Evolutionary conservation across 1,140 invertebrate genomes (phyloP).

Genomic region (Whitmania pigra): DNA sequence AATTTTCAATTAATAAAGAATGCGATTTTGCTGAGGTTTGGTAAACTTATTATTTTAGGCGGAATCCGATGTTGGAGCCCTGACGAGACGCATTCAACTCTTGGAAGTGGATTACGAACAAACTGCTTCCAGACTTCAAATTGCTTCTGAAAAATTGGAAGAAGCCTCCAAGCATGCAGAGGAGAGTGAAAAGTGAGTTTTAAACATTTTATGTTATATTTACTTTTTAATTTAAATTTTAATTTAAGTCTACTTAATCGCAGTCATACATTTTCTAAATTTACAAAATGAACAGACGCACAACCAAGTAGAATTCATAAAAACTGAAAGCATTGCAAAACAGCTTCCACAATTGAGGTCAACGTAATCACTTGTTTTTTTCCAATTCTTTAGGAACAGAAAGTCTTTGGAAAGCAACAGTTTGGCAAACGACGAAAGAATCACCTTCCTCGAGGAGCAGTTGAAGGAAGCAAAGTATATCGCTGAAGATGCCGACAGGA

Average conservation of each 20-base stretch:
- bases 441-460: constrained; percentile 96
- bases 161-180: constrained; percentile 97
- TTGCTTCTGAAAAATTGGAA: constrained; percentile 88
- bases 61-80: constrained; percentile 91
- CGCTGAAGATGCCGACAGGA: constrained; percentile 97
- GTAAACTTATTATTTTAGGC: constrained; percentile 52
- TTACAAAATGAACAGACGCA: background rate
- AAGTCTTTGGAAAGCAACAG: constrained; percentile 99
- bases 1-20: too few species aligned
- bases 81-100: constrained; percentile 94
- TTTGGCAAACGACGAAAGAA: constrained; percentile 97
- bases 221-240: too few species aligned
- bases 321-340: background rate
- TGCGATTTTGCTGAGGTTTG: too few species aligned
- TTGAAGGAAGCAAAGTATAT: constrained; percentile 98
- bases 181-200: constrained; percentile 89
- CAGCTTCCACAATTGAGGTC: too few species aligned
- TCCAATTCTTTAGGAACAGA: constrained; percentile 61
- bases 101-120: constrained; percentile 96
- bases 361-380: too few species aligned
- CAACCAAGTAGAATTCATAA: background rate
- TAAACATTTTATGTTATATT: background rate
- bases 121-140: constrained; percentile 89
- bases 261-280: background rate
- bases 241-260: background rate